Percentiles rank a stretch among this genome's conserved stretches.
phyloP scores from a whole-genome alignment of 2,888 invertebrate genomes.

The Phortica magna region DNA sequence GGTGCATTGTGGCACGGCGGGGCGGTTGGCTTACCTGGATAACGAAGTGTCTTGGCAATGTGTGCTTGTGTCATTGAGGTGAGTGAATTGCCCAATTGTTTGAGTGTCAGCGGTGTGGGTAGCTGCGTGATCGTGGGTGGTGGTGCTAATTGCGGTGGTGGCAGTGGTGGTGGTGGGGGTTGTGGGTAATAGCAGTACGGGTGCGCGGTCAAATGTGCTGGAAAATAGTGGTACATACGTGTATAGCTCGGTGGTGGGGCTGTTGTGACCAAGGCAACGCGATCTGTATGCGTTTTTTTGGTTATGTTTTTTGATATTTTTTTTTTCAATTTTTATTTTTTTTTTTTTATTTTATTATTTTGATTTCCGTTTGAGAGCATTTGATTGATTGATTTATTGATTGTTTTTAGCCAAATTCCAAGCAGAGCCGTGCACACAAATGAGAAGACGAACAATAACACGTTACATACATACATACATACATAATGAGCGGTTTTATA shows the following conservation, averaged over 20 bases:
- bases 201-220: constrained; percentile 80
- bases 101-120: constrained; percentile 76
- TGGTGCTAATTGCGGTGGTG: constrained; percentile 53
- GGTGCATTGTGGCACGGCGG: not conserved
- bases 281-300: constrained; percentile 78
- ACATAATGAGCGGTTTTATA: constrained; percentile 52
- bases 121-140: constrained; percentile 72
- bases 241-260: constrained; percentile 82
- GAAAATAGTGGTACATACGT: constrained; percentile 82
- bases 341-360: constrained; percentile 34
- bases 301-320: constrained; percentile 41
- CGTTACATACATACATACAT: constrained; percentile 42
- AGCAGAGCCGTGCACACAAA: constrained; percentile 52
- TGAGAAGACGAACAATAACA: constrained; percentile 38
- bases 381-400: constrained; percentile 46
- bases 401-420: constrained; percentile 48
- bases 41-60: constrained; percentile 78
- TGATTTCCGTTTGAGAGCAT: constrained; percentile 44
- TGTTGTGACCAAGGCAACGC: constrained; percentile 82
- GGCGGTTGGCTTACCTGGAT: constrained; percentile 76
- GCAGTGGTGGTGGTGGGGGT: constrained; percentile 75
- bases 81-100: constrained; percentile 74
- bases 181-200: constrained; percentile 79
- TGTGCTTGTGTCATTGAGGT: constrained; percentile 76
- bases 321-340: constrained; percentile 29